These are phyloP conservation scores for Lochmaea crataegi DNA, from an alignment of 2,888 invertebrate species.

Conservation along the genomic window DNA sequence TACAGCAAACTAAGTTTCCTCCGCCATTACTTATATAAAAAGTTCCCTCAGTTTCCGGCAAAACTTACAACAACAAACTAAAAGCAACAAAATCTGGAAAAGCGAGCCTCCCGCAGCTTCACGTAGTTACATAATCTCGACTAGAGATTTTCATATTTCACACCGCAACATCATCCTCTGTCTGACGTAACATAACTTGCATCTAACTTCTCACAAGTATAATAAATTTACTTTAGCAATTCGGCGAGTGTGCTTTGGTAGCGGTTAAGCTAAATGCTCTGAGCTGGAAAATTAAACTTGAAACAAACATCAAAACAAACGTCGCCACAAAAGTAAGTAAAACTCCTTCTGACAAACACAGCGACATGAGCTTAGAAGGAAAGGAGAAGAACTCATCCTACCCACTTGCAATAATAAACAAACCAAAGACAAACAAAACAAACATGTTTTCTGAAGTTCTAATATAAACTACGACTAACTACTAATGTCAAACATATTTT, in stretches of 20 bases:
- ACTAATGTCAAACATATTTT: too few species aligned
- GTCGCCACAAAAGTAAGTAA: conserved; percentile 22
- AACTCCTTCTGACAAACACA: conserved; percentile 4
- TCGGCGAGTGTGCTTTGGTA: conserved; percentile 14
- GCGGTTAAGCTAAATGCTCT: conserved; percentile 32
- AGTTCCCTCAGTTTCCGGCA: background rate
- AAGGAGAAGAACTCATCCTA: background rate
- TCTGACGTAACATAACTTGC: conserved; percentile 27
- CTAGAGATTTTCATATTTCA: conserved; percentile 33
- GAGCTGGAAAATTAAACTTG: conserved; percentile 39
- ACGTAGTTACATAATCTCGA: conserved; percentile 17
- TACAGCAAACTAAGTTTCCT: background rate
- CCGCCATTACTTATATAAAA: background rate
- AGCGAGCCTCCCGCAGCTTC: background rate
- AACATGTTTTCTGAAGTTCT: background rate
- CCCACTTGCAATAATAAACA: conserved; percentile 11
- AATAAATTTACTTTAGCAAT: conserved; percentile 38
- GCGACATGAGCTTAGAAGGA: conserved; percentile 6
- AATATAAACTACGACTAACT: background rate
- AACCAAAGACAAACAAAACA: background rate
- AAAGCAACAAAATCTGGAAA: conserved; percentile 2
- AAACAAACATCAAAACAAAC: conserved; percentile 39
- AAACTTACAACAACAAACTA: conserved; percentile 1
- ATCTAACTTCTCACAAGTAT: conserved; percentile 37
- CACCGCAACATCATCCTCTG: conserved; percentile 29